Percentiles rank a stretch among this genome's conserved stretches.
Conservation (phyloP, 2,113 vertebrate genomes). For the Gymnobelideus leadbeateri region DNA sequence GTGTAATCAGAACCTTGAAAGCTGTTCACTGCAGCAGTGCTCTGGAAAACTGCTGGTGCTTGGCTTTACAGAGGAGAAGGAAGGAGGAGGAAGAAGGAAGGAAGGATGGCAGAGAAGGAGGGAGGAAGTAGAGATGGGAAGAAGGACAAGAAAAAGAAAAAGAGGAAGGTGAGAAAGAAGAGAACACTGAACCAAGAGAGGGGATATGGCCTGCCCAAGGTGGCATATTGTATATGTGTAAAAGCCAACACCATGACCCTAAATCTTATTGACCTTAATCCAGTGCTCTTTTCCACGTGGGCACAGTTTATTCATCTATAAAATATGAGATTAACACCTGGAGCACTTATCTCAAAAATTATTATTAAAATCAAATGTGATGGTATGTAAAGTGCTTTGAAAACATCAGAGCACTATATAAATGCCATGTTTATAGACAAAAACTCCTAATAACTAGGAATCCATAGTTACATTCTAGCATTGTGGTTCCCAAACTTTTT, state of each 20-base stretch:
- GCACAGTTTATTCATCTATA: too few relatives aligned
- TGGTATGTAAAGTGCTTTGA: background rate
- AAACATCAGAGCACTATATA: background rate
- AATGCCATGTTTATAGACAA: background rate
- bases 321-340: too few relatives aligned
- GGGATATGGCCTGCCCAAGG: background rate
- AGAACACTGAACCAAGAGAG: background rate
- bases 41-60: too few relatives aligned
- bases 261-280: background rate
- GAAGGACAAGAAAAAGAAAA: too few relatives aligned
- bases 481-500: background rate
- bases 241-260: background rate
- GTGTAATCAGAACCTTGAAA: too few relatives aligned
- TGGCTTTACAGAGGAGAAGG: too few relatives aligned
- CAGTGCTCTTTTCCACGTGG: background rate
- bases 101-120: too few relatives aligned
- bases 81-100: too few relatives aligned
- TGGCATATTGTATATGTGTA: background rate
- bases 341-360: too few relatives aligned
- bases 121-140: too few relatives aligned
- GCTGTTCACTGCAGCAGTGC: too few relatives aligned
- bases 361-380: background rate
- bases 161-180: background rate
- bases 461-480: background rate
- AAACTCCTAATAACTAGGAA: background rate